A percentile compares a stretch with the other conserved stretches of the same genome.
These are phyloP conservation scores for Thymelicus lineola DNA, from an alignment of 2,888 invertebrate species.

Conservation along the genomic window DNA sequence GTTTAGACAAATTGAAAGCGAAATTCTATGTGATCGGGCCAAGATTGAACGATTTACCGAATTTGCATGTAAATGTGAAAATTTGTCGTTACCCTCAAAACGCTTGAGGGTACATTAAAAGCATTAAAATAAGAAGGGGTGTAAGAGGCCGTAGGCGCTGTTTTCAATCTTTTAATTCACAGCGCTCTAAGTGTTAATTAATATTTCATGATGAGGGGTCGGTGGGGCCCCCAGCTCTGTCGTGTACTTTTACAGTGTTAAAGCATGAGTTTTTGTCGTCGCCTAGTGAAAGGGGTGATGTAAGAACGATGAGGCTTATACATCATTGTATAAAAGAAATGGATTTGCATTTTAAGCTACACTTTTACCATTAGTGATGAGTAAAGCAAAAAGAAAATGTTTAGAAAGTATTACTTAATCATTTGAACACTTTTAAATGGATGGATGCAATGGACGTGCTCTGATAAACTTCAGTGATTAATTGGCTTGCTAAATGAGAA, in stretches of 20 bases:
- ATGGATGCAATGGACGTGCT: too few relatives aligned
- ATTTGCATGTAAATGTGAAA: conserved; percentile 53
- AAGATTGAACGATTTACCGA: conserved; percentile 47
- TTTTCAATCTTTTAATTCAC: conserved; percentile 41
- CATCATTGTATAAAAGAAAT: too few relatives aligned
- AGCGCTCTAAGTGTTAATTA: conserved; percentile 42
- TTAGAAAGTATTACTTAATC: too few relatives aligned
- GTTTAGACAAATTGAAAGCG: conserved; percentile 46
- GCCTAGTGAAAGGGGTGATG: too few relatives aligned
- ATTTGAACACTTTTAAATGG: too few relatives aligned
- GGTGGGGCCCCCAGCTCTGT: background rate
- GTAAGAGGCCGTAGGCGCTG: conserved; percentile 36
- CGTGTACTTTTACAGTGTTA: conserved; percentile 4
- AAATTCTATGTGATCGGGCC: conserved; percentile 46
- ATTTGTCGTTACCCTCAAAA: conserved; percentile 39
- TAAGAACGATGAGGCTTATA: too few relatives aligned
- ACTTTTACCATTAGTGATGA: too few relatives aligned
- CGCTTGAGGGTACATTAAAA: conserved; percentile 45
- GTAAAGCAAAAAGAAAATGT: too few relatives aligned
- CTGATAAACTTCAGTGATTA: too few relatives aligned
- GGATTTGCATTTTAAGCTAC: too few relatives aligned
- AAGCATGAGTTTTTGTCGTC: background rate
- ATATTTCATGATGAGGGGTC: conserved; percentile 36
- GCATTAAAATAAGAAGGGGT: conserved; percentile 42
- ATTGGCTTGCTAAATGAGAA: too few relatives aligned